A percentile compares a stretch with the other conserved stretches of the same genome.
These are phyloP conservation scores for Pseudoatta argentina DNA, from an alignment of 1,140 invertebrate species.

Conservation along the genomic window DNA sequence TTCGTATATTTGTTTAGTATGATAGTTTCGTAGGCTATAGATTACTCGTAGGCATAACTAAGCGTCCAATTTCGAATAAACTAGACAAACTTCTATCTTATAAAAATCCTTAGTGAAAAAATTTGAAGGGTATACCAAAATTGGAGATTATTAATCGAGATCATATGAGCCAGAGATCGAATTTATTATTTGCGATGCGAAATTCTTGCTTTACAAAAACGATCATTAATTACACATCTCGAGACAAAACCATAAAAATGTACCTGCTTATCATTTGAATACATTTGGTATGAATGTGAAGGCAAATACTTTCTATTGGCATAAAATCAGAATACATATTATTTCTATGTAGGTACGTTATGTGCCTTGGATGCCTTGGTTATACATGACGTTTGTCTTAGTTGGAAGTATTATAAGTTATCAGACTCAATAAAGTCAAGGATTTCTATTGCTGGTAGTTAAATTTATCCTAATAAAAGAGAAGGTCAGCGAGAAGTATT, in stretches of 20 bases:
- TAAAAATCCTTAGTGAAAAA: not conserved
- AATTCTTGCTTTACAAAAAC: not conserved
- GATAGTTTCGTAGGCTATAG: conserved; percentile 48
- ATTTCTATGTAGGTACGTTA: conserved; percentile 11
- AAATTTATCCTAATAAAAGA: conserved; percentile 41
- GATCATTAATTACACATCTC: too few relatives aligned
- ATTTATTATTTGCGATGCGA: not conserved
- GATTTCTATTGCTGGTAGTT: conserved; percentile 63
- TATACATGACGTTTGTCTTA: conserved; percentile 66
- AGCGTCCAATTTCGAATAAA: not conserved
- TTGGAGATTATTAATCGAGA: not conserved
- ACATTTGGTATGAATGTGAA: not conserved
- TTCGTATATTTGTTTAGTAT: conserved; percentile 72
- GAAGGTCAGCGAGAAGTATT: conserved; percentile 20
- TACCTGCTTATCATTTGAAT: not conserved
- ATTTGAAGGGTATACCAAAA: not conserved
- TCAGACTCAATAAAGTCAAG: conserved; percentile 75
- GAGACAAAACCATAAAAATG: too few relatives aligned
- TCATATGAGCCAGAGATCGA: not conserved
- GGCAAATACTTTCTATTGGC: not conserved
- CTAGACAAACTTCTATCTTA: not conserved
- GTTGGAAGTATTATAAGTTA: conserved; percentile 75
- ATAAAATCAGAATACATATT: not conserved
- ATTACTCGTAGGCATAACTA: conserved; percentile 31
- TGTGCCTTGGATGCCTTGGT: not conserved